Percentiles rank a stretch among this genome's conserved stretches.
These are phyloP conservation scores for Plotosus lineatus DNA, from an alignment of 2,113 vertebrate genomes.

Conservation along the genomic window DNA sequence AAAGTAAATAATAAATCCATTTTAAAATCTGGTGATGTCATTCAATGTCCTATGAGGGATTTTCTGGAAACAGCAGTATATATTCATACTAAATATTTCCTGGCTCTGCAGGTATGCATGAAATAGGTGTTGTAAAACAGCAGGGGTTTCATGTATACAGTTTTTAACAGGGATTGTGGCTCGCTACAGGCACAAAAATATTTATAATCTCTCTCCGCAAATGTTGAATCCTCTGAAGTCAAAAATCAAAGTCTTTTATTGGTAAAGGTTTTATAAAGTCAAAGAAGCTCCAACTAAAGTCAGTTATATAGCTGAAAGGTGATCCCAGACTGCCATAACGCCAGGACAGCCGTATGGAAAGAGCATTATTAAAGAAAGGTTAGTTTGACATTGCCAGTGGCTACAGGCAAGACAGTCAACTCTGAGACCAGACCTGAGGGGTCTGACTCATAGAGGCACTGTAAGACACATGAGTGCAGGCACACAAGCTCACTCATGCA, in stretches of 20 bases:
- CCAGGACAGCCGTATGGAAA: not conserved
- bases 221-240: not conserved
- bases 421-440: constrained; percentile 14
- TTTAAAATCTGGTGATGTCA: not conserved
- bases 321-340: not conserved
- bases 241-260: constrained; percentile 1
- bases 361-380: constrained; percentile 6
- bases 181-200: not conserved
- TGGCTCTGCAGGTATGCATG: not conserved
- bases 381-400: constrained; percentile 3
- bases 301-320: constrained; percentile 2
- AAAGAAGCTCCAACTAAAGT: not conserved
- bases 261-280: not conserved
- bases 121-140: not conserved
- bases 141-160: not conserved
- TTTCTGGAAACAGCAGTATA: not conserved
- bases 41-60: not conserved
- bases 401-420: constrained; percentile 1
- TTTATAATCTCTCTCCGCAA: not conserved
- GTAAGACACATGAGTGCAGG: not conserved
- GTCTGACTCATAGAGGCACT: constrained; percentile 6
- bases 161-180: not conserved
- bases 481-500: constrained; percentile 5
- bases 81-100: not conserved
- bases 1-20: not conserved